Evolutionary conservation across 1,140 invertebrate species (phyloP).

Genomic region (Bombus haemorrhoidalis): DNA sequence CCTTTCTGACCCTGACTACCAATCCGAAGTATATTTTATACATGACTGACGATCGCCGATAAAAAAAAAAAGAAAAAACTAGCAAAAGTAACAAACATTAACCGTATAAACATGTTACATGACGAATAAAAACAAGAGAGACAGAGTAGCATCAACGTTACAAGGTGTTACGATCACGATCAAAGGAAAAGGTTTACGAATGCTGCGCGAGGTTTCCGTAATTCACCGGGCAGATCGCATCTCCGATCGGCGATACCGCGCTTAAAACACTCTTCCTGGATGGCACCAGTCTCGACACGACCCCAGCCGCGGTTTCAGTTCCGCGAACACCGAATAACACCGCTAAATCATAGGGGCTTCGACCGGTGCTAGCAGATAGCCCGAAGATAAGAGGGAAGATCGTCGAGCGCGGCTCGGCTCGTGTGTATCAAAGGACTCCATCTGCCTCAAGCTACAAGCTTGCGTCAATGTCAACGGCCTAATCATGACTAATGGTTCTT

Average conservation of each 20-base stretch:
- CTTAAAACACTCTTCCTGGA: background rate
- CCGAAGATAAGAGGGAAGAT: conserved; percentile 42
- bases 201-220: conserved; percentile 3
- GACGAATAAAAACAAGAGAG: background rate
- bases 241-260: conserved; percentile 12
- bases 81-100: background rate
- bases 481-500: conserved; percentile 75
- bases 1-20: conserved; percentile 22
- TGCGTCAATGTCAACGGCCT: conserved; percentile 73
- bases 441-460: conserved; percentile 63
- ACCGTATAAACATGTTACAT: background rate
- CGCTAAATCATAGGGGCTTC: conserved; percentile 65
- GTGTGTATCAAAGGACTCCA: conserved; percentile 72
- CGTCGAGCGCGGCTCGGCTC: conserved; percentile 54
- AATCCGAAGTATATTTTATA: background rate
- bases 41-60: background rate
- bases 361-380: conserved; percentile 54
- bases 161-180: background rate
- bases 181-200: background rate
- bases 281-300: background rate
- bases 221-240: conserved; percentile 39
- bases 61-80: background rate
- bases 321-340: conserved; percentile 58
- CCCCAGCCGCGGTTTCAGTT: conserved; percentile 33
- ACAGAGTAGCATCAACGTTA: fast-evolving